Evolutionary conservation across 1,140 invertebrate species (phyloP).

Genomic region (Condylostylus longicornis): DNA sequence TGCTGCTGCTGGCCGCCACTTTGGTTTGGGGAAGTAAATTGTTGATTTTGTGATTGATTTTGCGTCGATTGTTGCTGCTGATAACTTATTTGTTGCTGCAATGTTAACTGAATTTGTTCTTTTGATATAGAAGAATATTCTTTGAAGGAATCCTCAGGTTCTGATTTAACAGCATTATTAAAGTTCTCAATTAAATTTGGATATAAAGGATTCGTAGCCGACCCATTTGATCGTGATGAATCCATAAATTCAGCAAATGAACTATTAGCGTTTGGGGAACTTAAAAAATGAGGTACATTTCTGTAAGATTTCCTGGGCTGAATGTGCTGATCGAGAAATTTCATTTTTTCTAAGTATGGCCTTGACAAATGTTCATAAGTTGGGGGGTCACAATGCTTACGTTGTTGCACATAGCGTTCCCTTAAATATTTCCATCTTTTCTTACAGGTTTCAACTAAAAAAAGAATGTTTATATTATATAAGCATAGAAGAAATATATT

Average conservation of each 20-base stretch:
- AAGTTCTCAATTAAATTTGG: constrained; percentile 19
- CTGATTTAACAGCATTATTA: constrained; percentile 12
- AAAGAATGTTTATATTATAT: too few species aligned
- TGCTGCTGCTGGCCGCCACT: too few species aligned
- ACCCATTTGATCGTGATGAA: constrained; percentile 22
- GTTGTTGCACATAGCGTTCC: constrained; percentile 29
- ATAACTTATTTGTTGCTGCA: too few species aligned
- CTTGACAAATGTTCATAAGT: constrained; percentile 29
- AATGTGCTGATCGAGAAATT: constrained; percentile 29
- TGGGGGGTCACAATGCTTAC: constrained; percentile 27
- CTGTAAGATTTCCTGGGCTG: constrained; percentile 29
- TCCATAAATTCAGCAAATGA: constrained; percentile 29
- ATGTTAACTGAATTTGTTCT: too few species aligned
- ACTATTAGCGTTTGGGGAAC: constrained; percentile 26
- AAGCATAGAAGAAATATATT: too few species aligned
- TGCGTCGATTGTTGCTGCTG: too few species aligned
- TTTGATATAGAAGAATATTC: too few species aligned
- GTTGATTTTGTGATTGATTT: too few species aligned
- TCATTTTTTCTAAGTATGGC: constrained; percentile 31
- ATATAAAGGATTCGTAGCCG: background rate
- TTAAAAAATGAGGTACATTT: constrained; percentile 26
- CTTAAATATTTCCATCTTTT: constrained; percentile 32
- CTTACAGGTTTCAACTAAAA: constrained; percentile 28
- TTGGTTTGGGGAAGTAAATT: too few species aligned
- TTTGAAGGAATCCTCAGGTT: constrained; percentile 3